These are phyloP conservation scores for Oreochromis spilurus DNA, from an alignment of 2,113 vertebrate species.

Conservation along the genomic window DNA sequence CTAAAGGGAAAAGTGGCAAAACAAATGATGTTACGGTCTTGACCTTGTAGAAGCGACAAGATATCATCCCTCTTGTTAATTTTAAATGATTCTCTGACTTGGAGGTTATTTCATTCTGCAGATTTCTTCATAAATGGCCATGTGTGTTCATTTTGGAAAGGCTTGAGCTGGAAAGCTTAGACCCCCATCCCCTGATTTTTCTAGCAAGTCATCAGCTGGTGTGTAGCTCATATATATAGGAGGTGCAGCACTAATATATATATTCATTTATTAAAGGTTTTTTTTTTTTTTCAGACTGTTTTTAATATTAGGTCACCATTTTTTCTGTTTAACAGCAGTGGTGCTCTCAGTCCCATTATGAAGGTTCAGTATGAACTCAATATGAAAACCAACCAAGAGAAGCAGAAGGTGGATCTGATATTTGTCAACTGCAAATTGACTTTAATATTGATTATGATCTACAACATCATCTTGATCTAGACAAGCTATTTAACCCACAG, in stretches of 20 bases:
- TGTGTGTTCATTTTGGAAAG: not conserved
- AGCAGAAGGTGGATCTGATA: not conserved
- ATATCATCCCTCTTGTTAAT: conserved; percentile 45
- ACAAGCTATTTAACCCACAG: not conserved
- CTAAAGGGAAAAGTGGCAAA: conserved; percentile 15
- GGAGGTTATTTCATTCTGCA: not conserved
- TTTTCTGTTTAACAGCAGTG: not conserved
- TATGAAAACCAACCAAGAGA: not conserved
- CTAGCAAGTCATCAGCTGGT: not conserved
- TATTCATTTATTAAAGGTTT: rapidly evolving
- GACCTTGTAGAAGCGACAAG: conserved; percentile 47
- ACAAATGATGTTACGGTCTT: conserved; percentile 45
- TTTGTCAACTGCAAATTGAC: not conserved
- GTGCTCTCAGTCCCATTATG: rapidly evolving
- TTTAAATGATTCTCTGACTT: conserved; percentile 31
- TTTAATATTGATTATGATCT: rapidly evolving
- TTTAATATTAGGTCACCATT: not conserved
- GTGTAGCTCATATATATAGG: not conserved
- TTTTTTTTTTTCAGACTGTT: not conserved
- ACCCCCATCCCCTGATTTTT: not conserved
- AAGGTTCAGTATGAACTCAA: not conserved
- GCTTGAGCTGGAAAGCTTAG: not conserved
- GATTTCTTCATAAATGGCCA: conserved; percentile 34
- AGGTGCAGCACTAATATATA: not conserved
- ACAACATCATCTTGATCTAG: not conserved